Conservation (phyloP, 2,797 vertebrate species). For the Chrysocyon brachyurus region DNA sequence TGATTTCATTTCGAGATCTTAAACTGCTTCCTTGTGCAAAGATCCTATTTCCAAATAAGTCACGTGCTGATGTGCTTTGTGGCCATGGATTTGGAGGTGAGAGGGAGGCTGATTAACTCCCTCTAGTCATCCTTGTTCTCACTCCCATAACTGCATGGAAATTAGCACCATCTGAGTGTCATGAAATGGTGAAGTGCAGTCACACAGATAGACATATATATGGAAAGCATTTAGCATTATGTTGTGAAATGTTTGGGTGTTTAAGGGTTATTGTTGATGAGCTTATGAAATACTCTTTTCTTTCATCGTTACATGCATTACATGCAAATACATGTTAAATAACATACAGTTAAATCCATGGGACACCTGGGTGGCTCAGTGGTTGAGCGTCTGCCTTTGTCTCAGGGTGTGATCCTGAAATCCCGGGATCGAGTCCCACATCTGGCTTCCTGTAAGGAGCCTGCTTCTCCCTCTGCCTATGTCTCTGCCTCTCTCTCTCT, state of each 20-base stretch:
- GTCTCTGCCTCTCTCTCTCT: too few species aligned
- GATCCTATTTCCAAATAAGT: not conserved
- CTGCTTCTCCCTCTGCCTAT: too few species aligned
- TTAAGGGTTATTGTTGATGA: not conserved
- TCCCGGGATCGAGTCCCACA: too few species aligned
- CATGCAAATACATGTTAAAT: not conserved
- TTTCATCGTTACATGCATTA: not conserved
- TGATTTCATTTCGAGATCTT: not conserved
- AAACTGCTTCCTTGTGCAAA: not conserved
- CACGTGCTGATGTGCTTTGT: not conserved
- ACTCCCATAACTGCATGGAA: not conserved
- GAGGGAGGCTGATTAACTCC: not conserved
- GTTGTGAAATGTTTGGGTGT: not conserved
- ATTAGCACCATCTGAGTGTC: not conserved
- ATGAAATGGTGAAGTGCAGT: not conserved
- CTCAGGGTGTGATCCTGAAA: too few species aligned
- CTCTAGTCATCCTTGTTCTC: not conserved
- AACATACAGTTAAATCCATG: not conserved
- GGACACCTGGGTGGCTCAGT: too few species aligned
- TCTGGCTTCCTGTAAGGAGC: too few species aligned
- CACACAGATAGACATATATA: not conserved
- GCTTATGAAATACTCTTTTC: not conserved
- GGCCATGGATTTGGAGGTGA: not conserved
- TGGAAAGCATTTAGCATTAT: not conserved
- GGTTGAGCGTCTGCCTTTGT: too few species aligned